phyloP scores from a whole-genome alignment of 1,140 invertebrate genomes.

The Halotydeus destructor region DNA sequence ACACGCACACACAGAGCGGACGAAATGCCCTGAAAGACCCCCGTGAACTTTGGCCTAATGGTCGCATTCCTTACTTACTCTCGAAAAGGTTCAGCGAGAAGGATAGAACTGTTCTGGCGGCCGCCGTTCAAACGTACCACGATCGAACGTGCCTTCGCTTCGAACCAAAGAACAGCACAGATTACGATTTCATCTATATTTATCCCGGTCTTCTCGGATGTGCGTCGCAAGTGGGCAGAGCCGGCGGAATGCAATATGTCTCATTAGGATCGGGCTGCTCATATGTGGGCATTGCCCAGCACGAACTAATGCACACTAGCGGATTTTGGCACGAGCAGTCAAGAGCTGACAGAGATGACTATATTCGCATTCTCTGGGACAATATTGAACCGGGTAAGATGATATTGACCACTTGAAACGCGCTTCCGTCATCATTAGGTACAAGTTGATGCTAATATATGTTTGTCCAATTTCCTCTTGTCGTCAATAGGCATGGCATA shows the following conservation, averaged over 20 bases:
- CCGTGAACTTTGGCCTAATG: slow-evolving; percentile 7
- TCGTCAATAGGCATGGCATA: slow-evolving; percentile 9
- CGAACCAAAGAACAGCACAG: slow-evolving; percentile 5
- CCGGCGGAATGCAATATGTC: slow-evolving; percentile 3
- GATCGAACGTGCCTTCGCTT: slow-evolving; percentile 11
- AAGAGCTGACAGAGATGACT: slow-evolving; percentile 38
- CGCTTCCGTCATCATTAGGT: too few relatives aligned
- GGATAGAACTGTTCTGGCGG: slow-evolving; percentile 10
- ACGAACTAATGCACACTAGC: slow-evolving; percentile 62
- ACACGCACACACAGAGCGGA: neutral
- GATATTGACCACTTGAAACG: neutral
- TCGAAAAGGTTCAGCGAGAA: slow-evolving; percentile 8
- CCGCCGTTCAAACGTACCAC: slow-evolving; percentile 9
- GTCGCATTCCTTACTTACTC: slow-evolving; percentile 11
- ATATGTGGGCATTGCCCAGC: slow-evolving; percentile 20
- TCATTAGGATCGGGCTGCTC: slow-evolving; percentile 8
- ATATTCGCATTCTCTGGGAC: slow-evolving; percentile 35
- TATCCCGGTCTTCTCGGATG: slow-evolving; percentile 9
- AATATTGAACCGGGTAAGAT: slow-evolving; percentile 31
- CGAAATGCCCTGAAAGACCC: slow-evolving; percentile 20
- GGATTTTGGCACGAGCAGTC: slow-evolving; percentile 44
- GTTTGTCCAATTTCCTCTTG: neutral
- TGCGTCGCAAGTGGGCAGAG: slow-evolving; percentile 12
- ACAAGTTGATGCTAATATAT: neutral
- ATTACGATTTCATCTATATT: slow-evolving; percentile 8